Base-by-base conservation (phyloP, 2,797 vertebrate species). In the Euphonia xanthogaster region DNA sequence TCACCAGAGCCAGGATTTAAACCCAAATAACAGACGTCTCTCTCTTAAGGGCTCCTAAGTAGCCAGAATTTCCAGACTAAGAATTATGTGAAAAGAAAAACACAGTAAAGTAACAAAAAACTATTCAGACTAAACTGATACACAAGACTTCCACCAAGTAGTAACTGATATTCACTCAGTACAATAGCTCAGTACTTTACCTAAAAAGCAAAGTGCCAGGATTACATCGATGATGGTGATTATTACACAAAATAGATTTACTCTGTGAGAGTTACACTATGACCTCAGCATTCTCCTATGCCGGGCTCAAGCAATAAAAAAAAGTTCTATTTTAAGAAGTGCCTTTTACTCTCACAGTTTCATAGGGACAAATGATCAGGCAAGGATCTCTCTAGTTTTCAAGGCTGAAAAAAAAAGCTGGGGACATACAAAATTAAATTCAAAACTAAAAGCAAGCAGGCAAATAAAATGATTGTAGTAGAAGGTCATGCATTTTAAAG, bases 1-100 rank as follows among this genome's bases (percentile, higher is more conserved):
- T 96, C 95, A 96, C 71, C 93, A 96, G 80, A 90, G 95, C 54
- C 86, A 91, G 78, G 81, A 96, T 96, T 91, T 95, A 93, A 93
- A 93, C 94, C 91, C 94, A 94, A 91, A 85, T 94, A 96, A 91
- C 94, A 96, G 81, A 91, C 91, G 1, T 70, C 79, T 79, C 77
- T 91, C 78, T 92, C 86, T 93, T 82, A 95, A 96, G 92, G 88
- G 54, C 81, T 96, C 84, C 65, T 80, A 91, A 94, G 75, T 12
- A 93, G 94, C 92, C 92, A 92, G 90, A 67, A 74, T 92, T 97
- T 93, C 81, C 91, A 94, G 88, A 85, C 88, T 63, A 63, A 94
- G 82, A 95, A 94, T 91, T 62, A 94, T 50, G 53, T 60, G 83
- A 93, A 63, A 90, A 66, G 30, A 63, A 86, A 92, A 92, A 68